Evolutionary conservation across 2,888 invertebrate species (phyloP), one percentile per base, ranked within the genome.

Genomic region (Papilio protenor): DNA sequence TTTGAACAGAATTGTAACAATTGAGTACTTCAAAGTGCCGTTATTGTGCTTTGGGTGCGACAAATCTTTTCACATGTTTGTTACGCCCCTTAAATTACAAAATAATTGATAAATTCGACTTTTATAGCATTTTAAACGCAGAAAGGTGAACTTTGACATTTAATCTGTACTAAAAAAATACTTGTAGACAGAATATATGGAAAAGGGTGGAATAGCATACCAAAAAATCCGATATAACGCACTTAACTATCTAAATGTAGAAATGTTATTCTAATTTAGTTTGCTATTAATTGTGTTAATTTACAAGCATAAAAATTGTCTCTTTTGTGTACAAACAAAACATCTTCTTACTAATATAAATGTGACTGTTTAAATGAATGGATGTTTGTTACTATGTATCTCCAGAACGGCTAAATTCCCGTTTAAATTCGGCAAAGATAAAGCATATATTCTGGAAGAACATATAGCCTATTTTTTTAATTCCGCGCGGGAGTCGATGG

Each of bases 1-100:
- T 85, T 83, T 81, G 84, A 86, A 86, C 86, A 88, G 87, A 91
- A 90, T 82, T 90, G 91, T 91, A 92, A 91, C 91, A 92, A 92
- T 89, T 84, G 85, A 78, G 79, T 81, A 84, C 84, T 89, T 91
- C 89, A 85, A 89, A 88, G 87, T 85, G 85, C 87, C 84, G 85
- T 88, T 88, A 87, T 88, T 88, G 87, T 86, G 81, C 81, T 80
- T 80, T 79, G 87, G 90, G 91, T 90, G 89, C 89, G 91, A 92
- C 91, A 89, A 91, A 90, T 90, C 87, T 86, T 86, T 83, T 87
- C 85, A 85, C 83, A 79, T 84, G 90, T 92, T 90, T 83, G 90
- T 88, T 89, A 85, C 82, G 86, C 89, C 85, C 85, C 84, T 86
- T 91, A 90, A 91, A 93, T 91, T 88, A 89, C 88, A 84, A 87